Base-by-base conservation (phyloP, 2,888 invertebrate genomes). In the Notodonta ziczac region DNA sequence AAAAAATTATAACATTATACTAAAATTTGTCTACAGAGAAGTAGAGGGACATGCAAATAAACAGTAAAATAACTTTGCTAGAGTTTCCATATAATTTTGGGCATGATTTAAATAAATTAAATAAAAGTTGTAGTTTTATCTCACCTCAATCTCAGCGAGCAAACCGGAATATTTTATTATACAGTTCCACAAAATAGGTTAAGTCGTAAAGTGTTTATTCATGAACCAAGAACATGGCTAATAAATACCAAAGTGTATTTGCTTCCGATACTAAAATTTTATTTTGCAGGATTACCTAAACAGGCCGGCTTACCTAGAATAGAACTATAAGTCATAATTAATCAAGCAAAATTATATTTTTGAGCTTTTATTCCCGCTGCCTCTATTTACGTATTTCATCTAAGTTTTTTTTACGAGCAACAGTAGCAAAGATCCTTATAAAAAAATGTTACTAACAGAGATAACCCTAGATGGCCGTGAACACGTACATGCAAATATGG, bases 401-500 rank as follows among this genome's bases (percentile, higher is more conserved):
- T 58, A 62, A 58, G 73, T 70, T 55, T 48, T 61, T 70, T 77
- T 76, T 74, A 74, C 61, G 71, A 67, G 62, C 63, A 59, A 57
- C 59, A 62, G 65, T 67, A 73, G 63, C 63, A 66, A 65, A 74
- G 70, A 57, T 61, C 46, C 59, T 59, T 58, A 62, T 57, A 65
- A 54, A 71, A n/a, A 70, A 65, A 67, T 72, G 60, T 65, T 69
- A 16, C 62, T 64, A 64, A 66, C 65, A 61, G 77, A 69, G 85
- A 77, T 77, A 84, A 73, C 89, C 89, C 89, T 89, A 77, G 60
- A 59, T 52, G 54, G 60, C 78, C 70, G 76, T 79, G 78, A 81
- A 73, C 77, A 77, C 77, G 78, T 80, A 79, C 81, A 88, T 88
- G 86, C 84, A 84, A 87, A 87, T 86, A 76, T 72, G 66, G 63